A percentile compares a stretch with the other conserved stretches of the same genome.
Evolutionary conservation across 2,797 vertebrate genomes (phyloP).

Genomic region (Galago senegalensis): DNA sequence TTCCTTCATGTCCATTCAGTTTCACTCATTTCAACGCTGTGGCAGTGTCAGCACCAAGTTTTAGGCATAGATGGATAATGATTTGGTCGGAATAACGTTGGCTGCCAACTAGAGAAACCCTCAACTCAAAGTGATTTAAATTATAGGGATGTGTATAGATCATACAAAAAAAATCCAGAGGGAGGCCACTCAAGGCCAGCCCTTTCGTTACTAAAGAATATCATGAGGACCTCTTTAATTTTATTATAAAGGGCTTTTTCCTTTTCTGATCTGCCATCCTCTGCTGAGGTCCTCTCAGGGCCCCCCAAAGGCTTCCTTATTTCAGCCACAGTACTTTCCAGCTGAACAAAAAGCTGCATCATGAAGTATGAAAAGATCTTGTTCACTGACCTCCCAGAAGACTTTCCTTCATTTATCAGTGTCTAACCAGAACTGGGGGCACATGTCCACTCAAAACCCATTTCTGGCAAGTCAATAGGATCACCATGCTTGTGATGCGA

Average conservation of each 20-base stretch:
- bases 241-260: not conserved
- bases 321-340: not conserved
- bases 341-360: not conserved
- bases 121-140: not conserved
- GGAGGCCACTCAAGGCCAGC: not conserved
- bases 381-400: constrained; percentile 1
- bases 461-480: not conserved
- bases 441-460: not conserved
- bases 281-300: not conserved
- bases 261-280: not conserved
- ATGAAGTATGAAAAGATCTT: constrained; percentile 20
- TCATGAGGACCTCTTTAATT: not conserved
- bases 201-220: not conserved
- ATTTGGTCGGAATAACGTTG: constrained; percentile 1
- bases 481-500: constrained; percentile 20
- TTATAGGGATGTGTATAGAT: not conserved
- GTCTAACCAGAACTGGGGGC: not conserved
- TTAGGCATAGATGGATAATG: not conserved
- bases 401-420: constrained; percentile 12
- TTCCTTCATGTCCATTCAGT: not conserved
- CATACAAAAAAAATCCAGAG: constrained; percentile 24
- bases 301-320: constrained; percentile 15
- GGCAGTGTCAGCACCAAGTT: not conserved
- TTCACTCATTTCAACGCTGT: not conserved
- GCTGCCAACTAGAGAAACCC: not conserved